These are phyloP conservation scores for Melanotaenia boesemani DNA, from an alignment of 2,797 vertebrate genomes.

Conservation along the genomic window DNA sequence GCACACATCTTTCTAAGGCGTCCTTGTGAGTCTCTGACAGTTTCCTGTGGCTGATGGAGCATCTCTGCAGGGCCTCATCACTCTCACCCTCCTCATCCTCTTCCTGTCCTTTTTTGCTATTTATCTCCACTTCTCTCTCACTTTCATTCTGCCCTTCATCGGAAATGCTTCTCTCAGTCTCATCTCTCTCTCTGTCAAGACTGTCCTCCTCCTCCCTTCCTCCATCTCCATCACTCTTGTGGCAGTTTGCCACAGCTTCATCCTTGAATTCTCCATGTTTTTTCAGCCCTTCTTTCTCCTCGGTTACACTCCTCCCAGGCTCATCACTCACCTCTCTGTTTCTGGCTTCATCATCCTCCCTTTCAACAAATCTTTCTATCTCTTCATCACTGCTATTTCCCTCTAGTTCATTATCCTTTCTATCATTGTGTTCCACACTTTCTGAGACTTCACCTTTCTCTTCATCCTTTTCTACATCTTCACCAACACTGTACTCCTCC, in stretches of 20 bases:
- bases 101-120: not conserved
- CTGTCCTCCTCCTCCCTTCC: slow-evolving; percentile 16
- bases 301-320: not conserved
- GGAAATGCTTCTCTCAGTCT: slow-evolving; percentile 7
- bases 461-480: slow-evolving; percentile 20
- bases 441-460: slow-evolving; percentile 3
- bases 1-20: slow-evolving; percentile 30
- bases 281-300: slow-evolving; percentile 21
- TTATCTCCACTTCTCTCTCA: slow-evolving; percentile 6
- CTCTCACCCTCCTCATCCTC: slow-evolving; percentile 31
- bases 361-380: not conserved
- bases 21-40: slow-evolving; percentile 35
- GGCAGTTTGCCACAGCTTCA: slow-evolving; percentile 30
- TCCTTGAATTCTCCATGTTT: slow-evolving; percentile 28
- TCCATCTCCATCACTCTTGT: slow-evolving; percentile 23
- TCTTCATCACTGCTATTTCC: slow-evolving; percentile 12
- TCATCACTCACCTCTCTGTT: slow-evolving; percentile 5
- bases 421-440: not conserved
- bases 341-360: slow-evolving; percentile 4
- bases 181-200: slow-evolving; percentile 9
- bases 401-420: slow-evolving; percentile 8
- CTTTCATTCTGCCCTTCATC: slow-evolving; percentile 2
- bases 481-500: slow-evolving; percentile 24
- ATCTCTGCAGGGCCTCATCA: slow-evolving; percentile 49
- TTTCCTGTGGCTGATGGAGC: slow-evolving; percentile 55